Percentiles rank a stretch among this genome's conserved stretches.
These are phyloP conservation scores for Tipula helvola DNA, from an alignment of 2,888 invertebrate species.

Conservation along the genomic window DNA sequence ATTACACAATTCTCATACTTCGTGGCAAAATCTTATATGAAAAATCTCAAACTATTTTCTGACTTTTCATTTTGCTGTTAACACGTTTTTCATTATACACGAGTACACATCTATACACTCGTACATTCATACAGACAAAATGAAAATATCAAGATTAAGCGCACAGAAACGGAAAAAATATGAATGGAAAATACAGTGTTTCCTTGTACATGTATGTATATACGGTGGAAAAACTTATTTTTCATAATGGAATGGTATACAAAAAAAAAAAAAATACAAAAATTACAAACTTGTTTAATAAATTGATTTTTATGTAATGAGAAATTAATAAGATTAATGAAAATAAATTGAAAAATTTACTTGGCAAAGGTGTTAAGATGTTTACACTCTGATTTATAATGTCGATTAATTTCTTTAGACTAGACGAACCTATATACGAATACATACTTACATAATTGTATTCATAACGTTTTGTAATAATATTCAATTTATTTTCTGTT, in stretches of 20 bases:
- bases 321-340: neutral
- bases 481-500: neutral
- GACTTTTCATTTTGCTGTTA: neutral
- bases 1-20: neutral
- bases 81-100: neutral
- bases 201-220: neutral
- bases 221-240: neutral
- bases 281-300: neutral
- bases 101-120: neutral
- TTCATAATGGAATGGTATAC: neutral
- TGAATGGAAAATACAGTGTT: neutral
- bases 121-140: neutral
- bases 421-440: neutral
- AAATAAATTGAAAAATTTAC: neutral
- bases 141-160: neutral
- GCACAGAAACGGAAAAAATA: neutral
- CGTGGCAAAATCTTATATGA: neutral
- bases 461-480: neutral
- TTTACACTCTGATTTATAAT: neutral
- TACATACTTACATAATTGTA: too few relatives aligned
- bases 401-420: neutral
- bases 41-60: neutral
- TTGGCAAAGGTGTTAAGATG: neutral
- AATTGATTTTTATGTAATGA: neutral
- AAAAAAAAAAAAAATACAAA: neutral